Conservation (phyloP, 2,797 vertebrate genomes). For the Eptatretus atami region DNA sequence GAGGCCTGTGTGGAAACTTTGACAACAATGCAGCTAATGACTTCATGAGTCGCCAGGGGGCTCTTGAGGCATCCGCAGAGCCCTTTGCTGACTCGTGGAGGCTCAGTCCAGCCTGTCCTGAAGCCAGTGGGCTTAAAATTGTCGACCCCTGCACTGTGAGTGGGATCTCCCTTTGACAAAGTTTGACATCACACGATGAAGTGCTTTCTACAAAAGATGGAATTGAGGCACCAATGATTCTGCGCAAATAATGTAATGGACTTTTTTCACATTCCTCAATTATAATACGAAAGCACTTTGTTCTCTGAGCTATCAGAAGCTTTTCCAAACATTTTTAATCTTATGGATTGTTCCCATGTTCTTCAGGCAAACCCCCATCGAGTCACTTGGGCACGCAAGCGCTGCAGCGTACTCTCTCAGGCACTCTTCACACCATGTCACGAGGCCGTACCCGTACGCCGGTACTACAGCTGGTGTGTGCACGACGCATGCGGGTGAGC, state of each 20-base stretch:
- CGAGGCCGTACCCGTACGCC: slow-evolving; percentile 28
- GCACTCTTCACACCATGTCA: slow-evolving; percentile 30
- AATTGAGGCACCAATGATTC: no score
- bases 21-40: slow-evolving; percentile 52
- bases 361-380: slow-evolving; percentile 26
- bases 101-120: slow-evolving; percentile 41
- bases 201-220: no score
- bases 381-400: slow-evolving; percentile 30
- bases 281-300: no score
- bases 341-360: no score
- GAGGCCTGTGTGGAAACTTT: slow-evolving; percentile 51
- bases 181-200: no score
- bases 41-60: slow-evolving; percentile 37
- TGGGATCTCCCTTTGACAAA: background rate
- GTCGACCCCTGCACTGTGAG: slow-evolving; percentile 35
- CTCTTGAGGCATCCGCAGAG: slow-evolving; percentile 32
- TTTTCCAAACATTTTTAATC: no score
- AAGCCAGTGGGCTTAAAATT: slow-evolving; percentile 23
- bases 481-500: slow-evolving; percentile 54
- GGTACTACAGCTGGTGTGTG: slow-evolving; percentile 49
- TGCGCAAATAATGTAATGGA: no score
- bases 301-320: no score
- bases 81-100: slow-evolving; percentile 70
- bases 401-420: slow-evolving; percentile 26
- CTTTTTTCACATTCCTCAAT: no score